A percentile compares a stretch with the other conserved stretches of the same genome.
phyloP scores from a whole-genome alignment of 2,113 vertebrate genomes.

The Mastomys natalensis region DNA sequence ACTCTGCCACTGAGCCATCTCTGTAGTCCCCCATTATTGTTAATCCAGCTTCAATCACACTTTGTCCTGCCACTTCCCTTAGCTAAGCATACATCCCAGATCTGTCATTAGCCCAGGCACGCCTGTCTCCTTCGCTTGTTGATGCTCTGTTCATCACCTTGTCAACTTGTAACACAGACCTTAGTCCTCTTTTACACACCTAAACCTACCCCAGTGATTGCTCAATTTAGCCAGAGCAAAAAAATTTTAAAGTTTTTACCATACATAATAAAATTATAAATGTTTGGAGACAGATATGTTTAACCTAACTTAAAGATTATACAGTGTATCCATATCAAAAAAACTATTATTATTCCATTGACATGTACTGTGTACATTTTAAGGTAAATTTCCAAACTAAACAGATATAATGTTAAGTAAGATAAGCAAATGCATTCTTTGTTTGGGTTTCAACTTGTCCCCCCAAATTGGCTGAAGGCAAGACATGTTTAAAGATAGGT shows the following conservation, averaged over 20 bases:
- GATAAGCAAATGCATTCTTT: neutral
- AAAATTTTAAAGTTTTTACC: neutral
- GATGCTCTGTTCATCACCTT: neutral
- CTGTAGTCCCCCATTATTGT: neutral
- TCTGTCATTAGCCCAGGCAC: neutral
- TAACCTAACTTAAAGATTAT: neutral
- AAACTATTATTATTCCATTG: neutral
- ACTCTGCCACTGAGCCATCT: neutral
- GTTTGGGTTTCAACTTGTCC: neutral
- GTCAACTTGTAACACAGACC: neutral
- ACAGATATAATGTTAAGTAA: neutral
- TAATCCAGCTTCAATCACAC: neutral
- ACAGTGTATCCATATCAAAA: neutral
- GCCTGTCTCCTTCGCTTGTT: neutral
- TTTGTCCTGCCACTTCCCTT: neutral
- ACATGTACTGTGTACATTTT: neutral
- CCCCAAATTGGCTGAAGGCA: neutral
- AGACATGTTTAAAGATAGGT: neutral
- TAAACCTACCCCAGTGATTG: neutral
- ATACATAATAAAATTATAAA: neutral
- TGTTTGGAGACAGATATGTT: neutral
- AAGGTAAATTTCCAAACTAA: neutral
- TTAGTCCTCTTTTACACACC: neutral
- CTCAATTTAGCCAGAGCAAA: neutral
- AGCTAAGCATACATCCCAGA: neutral